Evolutionary conservation across 1,140 invertebrate genomes (phyloP), one percentile per base, ranked within the genome.

Genomic region (Wiebesia pumilae): DNA sequence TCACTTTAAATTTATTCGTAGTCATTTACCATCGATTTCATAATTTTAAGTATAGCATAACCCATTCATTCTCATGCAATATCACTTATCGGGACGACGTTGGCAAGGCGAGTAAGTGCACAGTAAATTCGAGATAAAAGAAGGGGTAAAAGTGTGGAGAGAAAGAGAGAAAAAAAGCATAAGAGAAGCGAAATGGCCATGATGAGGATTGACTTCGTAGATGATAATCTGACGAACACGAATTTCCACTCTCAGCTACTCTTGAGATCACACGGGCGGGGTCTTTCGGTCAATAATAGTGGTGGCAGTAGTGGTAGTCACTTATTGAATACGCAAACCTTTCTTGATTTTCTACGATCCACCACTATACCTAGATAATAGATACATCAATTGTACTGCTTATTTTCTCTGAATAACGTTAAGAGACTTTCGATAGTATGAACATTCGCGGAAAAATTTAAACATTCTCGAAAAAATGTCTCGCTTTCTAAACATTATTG

Each of bases 171-270:
- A 54, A 24, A 35, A 54, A 47, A 12, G 10, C 24, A 81, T n/a
- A 69, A 83, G 62, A 78, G 73, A 84, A 81, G 84, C 83, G 86
- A 88, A 88, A 90, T 89, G 86, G 83, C 87, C 83, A 87, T 92
- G 92, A 94, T 94, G 91, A 92, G 91, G 91, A 94, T 93, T 93
- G 93, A 94, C 92, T 93, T 88, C 88, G 89, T 75, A 89, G 91
- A 93, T 93, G 91, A 93, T 93, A 93, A 93, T 93, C 92, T 90
- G 90, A 91, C 90, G 91, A 92, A 94, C 93, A 94, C 90, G 93
- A 89, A 90, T 93, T 93, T 93, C 92, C 92, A 94, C 93, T 94
- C 93, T 92, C 73, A 30, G 81, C 40, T 47, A 33, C 51, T 81
- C 54, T 81, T 62, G 51, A 86, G 38, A 84, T 84, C 83, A 51